phyloP scores from a whole-genome alignment of 1,140 invertebrate genomes.

The Sycophila sp. region DNA sequence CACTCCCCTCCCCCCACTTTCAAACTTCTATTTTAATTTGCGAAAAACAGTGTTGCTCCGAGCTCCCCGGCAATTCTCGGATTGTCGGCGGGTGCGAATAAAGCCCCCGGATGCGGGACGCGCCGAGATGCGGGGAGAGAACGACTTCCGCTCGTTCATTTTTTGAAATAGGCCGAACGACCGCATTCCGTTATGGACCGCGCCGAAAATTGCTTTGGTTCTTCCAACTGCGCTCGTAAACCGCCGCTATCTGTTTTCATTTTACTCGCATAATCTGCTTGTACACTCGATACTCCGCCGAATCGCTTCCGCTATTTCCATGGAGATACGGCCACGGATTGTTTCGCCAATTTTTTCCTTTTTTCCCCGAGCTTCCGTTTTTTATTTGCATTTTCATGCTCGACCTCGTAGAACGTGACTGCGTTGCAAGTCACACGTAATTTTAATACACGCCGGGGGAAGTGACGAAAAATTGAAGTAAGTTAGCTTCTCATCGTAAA shows the following conservation, averaged over 20 bases:
- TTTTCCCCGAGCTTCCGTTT: too few relatives aligned
- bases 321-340: too few relatives aligned
- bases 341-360: too few relatives aligned
- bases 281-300: neutral
- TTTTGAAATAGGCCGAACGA: constrained; percentile 16
- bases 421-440: too few relatives aligned
- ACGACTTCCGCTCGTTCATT: constrained; percentile 25
- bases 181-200: neutral
- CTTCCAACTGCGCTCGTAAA: too few relatives aligned
- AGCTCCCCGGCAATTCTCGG: neutral
- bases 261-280: constrained; percentile 13
- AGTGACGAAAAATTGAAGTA: too few relatives aligned
- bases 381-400: too few relatives aligned
- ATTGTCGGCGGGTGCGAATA: neutral
- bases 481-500: too few relatives aligned
- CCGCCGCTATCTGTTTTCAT: constrained; percentile 11
- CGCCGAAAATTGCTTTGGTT: constrained; percentile 14
- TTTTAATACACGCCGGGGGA: too few relatives aligned
- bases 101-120: too few relatives aligned
- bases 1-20: neutral
- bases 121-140: too few relatives aligned
- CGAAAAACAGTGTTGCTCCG: neutral
- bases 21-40: constrained; percentile 33
- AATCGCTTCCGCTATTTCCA: neutral
- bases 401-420: too few relatives aligned